Evolutionary conservation across 2,113 vertebrate genomes (phyloP).

Genomic region (Podiceps cristatus): DNA sequence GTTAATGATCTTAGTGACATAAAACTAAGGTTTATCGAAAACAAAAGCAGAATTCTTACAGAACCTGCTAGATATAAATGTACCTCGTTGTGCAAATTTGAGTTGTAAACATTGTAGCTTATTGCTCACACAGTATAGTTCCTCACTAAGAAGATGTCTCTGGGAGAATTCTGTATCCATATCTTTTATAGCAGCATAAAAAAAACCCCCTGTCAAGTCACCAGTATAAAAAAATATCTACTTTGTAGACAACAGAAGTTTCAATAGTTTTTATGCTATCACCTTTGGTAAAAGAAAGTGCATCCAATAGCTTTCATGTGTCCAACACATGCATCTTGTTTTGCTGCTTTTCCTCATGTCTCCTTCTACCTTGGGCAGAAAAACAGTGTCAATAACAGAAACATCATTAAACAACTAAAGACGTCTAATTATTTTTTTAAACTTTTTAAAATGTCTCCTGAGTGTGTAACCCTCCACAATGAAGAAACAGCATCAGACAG

Average conservation of each 20-base stretch:
- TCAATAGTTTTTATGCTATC: not conserved
- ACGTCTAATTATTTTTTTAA: not conserved
- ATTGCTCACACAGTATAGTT: not conserved
- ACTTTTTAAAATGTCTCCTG: not conserved
- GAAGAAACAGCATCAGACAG: not conserved
- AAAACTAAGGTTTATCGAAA: not conserved
- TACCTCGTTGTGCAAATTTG: not conserved
- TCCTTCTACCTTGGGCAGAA: not conserved
- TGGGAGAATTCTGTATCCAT: not conserved
- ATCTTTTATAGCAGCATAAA: not conserved
- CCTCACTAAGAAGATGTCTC: not conserved
- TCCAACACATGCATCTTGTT: not conserved
- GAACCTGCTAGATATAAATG: not conserved
- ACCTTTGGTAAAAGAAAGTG: not conserved
- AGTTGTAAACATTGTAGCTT: not conserved
- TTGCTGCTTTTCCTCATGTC: not conserved
- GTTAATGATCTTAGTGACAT: not conserved
- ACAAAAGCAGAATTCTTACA: slow-evolving; percentile 26
- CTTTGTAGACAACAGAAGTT: not conserved
- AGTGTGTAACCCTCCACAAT: not conserved
- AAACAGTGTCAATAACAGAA: not conserved
- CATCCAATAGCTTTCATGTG: not conserved
- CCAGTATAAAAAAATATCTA: not conserved
- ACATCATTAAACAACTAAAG: not conserved
- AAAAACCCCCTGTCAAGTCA: not conserved